Evolutionary conservation across 2,888 invertebrate species (phyloP).

Genomic region (Chaetogeoica ovagalla): DNA sequence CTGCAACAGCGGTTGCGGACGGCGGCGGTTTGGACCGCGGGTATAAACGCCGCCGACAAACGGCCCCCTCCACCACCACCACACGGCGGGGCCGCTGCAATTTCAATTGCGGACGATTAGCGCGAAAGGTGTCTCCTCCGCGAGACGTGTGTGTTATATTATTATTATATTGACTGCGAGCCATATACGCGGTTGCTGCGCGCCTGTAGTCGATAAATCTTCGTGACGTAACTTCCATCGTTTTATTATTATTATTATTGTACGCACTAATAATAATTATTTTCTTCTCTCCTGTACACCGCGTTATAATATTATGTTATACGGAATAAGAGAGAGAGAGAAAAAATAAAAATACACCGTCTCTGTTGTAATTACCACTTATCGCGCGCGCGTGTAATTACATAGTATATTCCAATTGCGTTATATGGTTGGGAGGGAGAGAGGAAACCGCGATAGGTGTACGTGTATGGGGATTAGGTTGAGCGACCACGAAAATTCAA

Average conservation of each 20-base stretch:
- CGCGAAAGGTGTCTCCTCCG: constrained; percentile 21
- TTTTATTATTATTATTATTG: not conserved
- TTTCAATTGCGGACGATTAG: constrained; percentile 44
- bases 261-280: not conserved
- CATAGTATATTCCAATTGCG: no score
- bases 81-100: constrained; percentile 7
- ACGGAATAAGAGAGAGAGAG: no score
- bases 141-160: not conserved
- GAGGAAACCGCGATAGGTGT: no score
- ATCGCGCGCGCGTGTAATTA: no score
- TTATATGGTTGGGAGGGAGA: no score
- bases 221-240: not conserved
- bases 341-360: no score
- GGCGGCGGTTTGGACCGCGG: no score
- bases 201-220: constrained; percentile 25
- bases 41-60: not conserved
- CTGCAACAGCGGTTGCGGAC: no score
- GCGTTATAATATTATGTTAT: not conserved
- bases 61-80: no score
- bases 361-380: no score
- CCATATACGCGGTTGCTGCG: not conserved
- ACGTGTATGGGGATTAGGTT: no score
- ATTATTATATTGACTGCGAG: not conserved
- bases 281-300: not conserved
- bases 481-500: no score